These are phyloP conservation scores for Ibycter americanus DNA, from an alignment of 2,797 vertebrate species.

Conservation along the genomic window DNA sequence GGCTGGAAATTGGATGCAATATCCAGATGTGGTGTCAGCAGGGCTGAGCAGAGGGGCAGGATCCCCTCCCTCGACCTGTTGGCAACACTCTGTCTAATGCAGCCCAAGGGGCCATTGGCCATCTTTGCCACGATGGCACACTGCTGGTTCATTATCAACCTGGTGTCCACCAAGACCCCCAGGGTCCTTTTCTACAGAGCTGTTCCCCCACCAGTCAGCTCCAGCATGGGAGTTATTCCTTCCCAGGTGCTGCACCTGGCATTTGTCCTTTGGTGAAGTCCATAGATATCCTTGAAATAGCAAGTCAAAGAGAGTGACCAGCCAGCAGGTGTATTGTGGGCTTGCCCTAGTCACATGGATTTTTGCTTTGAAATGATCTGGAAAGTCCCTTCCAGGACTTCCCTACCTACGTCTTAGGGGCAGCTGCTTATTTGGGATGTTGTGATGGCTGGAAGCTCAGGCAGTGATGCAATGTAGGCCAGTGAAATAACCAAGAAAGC, in stretches of 20 bases:
- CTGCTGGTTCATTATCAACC: background rate
- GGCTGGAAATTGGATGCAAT: background rate
- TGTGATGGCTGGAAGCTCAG: background rate
- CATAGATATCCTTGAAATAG: background rate
- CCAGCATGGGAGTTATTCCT: background rate
- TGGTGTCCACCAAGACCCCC: background rate
- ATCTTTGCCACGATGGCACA: background rate
- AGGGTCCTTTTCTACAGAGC: background rate
- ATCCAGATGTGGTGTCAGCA: background rate
- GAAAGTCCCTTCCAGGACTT: background rate
- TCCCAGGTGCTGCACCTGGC: background rate
- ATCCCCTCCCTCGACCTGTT: accelerated
- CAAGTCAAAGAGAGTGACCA: background rate
- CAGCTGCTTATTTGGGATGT: background rate
- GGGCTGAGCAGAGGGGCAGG: background rate
- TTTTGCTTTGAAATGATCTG: background rate
- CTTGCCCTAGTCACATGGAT: background rate
- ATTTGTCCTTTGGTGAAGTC: background rate
- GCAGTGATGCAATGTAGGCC: background rate
- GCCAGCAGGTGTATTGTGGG: background rate
- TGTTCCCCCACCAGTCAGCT: background rate
- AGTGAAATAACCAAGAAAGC: background rate
- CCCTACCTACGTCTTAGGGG: accelerated
- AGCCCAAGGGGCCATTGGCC: background rate
- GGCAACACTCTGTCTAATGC: background rate